A percentile compares a stretch with the other conserved stretches of the same genome.
These are phyloP conservation scores for Athene cunicularia DNA, from an alignment of 2,113 vertebrate genomes.

Conservation along the genomic window DNA sequence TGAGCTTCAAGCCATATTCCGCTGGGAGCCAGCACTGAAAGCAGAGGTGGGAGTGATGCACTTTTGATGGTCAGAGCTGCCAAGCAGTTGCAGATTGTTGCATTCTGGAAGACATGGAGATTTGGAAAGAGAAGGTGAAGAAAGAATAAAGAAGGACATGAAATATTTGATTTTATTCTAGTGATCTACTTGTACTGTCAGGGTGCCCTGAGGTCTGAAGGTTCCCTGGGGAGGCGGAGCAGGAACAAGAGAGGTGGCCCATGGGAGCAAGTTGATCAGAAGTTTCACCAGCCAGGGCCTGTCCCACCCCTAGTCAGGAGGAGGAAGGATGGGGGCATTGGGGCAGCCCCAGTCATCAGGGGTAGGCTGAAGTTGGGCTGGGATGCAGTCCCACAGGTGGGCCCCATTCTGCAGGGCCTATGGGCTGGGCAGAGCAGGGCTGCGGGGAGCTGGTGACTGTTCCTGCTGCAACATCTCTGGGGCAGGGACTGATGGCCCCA, in stretches of 20 bases:
- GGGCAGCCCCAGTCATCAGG: not conserved
- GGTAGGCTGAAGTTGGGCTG: not conserved
- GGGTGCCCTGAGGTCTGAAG: not conserved
- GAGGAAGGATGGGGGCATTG: rapidly evolving
- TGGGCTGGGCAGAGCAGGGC: not conserved
- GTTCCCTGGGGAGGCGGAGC: not conserved
- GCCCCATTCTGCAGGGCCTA: rapidly evolving
- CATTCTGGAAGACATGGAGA: not conserved
- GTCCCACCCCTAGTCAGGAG: not conserved
- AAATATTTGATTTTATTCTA: not conserved
- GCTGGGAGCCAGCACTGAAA: not conserved
- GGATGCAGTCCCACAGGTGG: rapidly evolving
- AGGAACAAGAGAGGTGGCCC: too few species aligned
- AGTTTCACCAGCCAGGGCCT: not conserved
- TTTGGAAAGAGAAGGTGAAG: not conserved
- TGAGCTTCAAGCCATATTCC: not conserved
- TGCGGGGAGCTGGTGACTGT: not conserved
- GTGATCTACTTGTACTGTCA: not conserved
- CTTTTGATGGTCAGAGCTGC: not conserved
- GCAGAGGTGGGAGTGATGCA: not conserved
- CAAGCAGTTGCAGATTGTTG: not conserved
- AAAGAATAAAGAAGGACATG: not conserved
- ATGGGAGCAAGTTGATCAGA: not conserved
- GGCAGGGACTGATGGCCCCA: not conserved
- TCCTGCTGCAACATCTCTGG: not conserved